Conservation (phyloP, 2,888 invertebrate genomes). For the Poecilus cupreus region DNA sequence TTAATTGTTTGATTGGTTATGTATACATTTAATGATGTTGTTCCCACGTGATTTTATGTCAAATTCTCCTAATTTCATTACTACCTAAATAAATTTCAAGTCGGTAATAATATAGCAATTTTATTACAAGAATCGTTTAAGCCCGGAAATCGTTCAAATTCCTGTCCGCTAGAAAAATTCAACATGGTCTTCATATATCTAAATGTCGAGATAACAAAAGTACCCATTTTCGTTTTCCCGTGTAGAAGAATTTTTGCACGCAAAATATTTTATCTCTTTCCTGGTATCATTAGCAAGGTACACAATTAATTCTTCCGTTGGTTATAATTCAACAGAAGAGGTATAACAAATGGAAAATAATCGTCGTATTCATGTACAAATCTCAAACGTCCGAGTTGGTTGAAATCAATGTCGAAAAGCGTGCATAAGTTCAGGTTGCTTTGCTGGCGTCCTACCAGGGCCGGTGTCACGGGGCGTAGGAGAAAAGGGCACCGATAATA, state of each 20-base stretch:
- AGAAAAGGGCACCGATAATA: too few species aligned
- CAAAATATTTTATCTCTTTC: constrained; percentile 34
- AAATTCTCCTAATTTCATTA: not conserved
- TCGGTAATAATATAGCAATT: constrained; percentile 3
- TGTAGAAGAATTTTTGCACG: constrained; percentile 38
- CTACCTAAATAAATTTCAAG: constrained; percentile 8
- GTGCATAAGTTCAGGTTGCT: not conserved
- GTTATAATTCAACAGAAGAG: too few species aligned
- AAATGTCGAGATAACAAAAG: constrained; percentile 37
- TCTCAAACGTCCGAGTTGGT: not conserved
- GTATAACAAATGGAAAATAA: not conserved
- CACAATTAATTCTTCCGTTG: not conserved
- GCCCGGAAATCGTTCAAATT: constrained; percentile 13
- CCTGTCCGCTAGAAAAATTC: constrained; percentile 13
- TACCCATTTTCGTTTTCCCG: constrained; percentile 29
- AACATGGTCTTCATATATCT: not conserved
- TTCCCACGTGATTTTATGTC: constrained; percentile 27
- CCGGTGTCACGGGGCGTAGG: too few species aligned
- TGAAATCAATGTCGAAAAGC: not conserved
- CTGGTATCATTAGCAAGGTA: constrained; percentile 24
- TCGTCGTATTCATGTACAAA: not conserved
- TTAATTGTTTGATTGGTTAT: not conserved
- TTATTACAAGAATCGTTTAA: constrained; percentile 23
- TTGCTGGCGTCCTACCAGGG: too few species aligned
- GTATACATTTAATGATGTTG: not conserved